phyloP scores from a whole-genome alignment of 2,888 invertebrate species.

The Augochlorella aurata region DNA sequence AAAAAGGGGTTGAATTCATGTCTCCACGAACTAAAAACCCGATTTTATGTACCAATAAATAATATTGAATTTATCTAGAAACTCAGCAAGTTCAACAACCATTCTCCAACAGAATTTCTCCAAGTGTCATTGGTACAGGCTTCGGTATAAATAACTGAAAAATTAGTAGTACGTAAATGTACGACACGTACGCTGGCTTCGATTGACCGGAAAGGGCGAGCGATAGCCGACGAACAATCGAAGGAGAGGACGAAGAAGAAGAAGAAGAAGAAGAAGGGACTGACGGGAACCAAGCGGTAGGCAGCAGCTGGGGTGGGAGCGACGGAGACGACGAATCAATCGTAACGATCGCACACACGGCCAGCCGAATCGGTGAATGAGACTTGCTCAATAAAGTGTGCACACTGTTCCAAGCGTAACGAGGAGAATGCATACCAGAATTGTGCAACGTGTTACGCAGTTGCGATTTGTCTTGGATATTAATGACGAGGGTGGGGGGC shows the following conservation, averaged over 20 bases:
- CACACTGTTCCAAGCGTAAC: constrained; percentile 48
- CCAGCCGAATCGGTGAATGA: constrained; percentile 54
- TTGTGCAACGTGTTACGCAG: constrained; percentile 64
- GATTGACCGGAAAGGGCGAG: constrained; percentile 62
- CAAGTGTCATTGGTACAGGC: constrained; percentile 10
- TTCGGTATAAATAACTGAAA: constrained; percentile 56
- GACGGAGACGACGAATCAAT: constrained; percentile 48
- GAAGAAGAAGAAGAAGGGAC: constrained; percentile 23
- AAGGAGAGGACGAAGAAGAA: constrained; percentile 7
- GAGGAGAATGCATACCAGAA: constrained; percentile 58
- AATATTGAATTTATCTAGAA: background rate
- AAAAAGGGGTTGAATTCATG: background rate
- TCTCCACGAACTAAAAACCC: background rate
- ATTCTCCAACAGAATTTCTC: constrained; percentile 18
- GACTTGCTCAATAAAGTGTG: constrained; percentile 61
- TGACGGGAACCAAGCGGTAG: background rate
- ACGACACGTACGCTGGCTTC: constrained; percentile 54
- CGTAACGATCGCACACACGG: constrained; percentile 39
- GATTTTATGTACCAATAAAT: too few species aligned
- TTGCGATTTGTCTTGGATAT: constrained; percentile 58
- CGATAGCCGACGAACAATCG: constrained; percentile 43
- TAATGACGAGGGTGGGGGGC: constrained; percentile 43
- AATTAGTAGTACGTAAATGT: constrained; percentile 61
- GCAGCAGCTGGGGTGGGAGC: background rate
- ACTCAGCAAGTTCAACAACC: constrained; percentile 35